Base-by-base conservation (phyloP, 2,888 invertebrate genomes). In the Vesta saturnalis region DNA sequence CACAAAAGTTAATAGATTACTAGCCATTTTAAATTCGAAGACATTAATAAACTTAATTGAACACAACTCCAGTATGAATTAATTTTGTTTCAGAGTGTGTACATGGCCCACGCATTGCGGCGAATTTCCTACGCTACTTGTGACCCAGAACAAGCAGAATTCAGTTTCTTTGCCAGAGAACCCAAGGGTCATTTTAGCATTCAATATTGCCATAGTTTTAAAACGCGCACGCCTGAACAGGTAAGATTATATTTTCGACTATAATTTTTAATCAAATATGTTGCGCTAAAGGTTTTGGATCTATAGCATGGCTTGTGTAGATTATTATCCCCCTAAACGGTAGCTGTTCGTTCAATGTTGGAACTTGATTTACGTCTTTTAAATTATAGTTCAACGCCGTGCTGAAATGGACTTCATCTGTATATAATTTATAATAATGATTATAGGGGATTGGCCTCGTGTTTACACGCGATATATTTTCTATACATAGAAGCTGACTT, bases 101-200 rank as follows among this genome's bases (percentile, higher is more conserved):
- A 91, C 85, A 94, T 94, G 94, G 92, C 91, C 78, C 94, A 94
- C 86, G 90, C 91, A 78, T 85, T 94, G 79, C 90, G 93, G 77
- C 90, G 94, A 83, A 93, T 94, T 80, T 93, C 94, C 78, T 94
- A 93, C 86, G 93, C 94, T 79, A 93, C 93, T 79, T 94, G 94
- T 90, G 93, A 94, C 85, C 90, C 93, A 23, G 89, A 90, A 77
- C 88, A 90, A 83, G 88, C 90, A 75, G 90, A 93, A 84, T 94
- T 94, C 86, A 92, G 93, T 82, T 92, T 94, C 84, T 88, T 94
- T 77, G 91, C 91, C 15, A 85, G 90, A 79, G 91, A 89, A 85
- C 92, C 90, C 65, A 88, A 88, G 77, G 90, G 89, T 49, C 90
- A 90, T 78, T 88, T 89, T 80, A 89, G 86, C 78, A 85, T 88